Evolutionary conservation across 2,113 vertebrate genomes (phyloP).

Genomic region (Xiphophorus hellerii): DNA sequence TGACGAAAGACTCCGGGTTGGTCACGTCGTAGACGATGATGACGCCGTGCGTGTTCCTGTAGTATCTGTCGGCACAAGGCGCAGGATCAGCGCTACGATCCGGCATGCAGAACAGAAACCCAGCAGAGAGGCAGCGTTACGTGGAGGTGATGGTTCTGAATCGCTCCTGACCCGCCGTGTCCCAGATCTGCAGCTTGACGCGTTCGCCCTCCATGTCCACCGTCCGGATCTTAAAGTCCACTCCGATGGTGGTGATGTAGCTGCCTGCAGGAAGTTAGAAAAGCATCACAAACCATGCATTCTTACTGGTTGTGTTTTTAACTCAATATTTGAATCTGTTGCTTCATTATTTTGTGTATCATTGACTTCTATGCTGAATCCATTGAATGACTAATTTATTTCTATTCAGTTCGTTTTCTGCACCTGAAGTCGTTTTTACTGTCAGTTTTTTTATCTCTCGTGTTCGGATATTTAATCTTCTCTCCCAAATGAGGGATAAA

Average conservation of each 20-base stretch:
- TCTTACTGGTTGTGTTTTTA: too few species aligned
- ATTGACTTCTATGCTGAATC: too few species aligned
- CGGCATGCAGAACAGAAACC: not conserved
- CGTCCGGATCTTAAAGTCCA: constrained; percentile 87
- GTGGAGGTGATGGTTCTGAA: constrained; percentile 87
- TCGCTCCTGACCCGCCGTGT: constrained; percentile 86
- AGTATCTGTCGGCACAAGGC: constrained; percentile 75
- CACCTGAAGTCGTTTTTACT: too few species aligned
- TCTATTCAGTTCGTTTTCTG: too few species aligned
- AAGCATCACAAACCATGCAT: not conserved
- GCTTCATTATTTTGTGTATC: too few species aligned
- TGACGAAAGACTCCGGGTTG: constrained; percentile 85
- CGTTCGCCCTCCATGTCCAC: constrained; percentile 84
- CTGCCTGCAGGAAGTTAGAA: constrained; percentile 68
- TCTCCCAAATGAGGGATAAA: too few species aligned
- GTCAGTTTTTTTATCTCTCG: too few species aligned
- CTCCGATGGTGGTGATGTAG: constrained; percentile 88
- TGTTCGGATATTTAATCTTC: too few species aligned
- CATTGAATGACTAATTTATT: too few species aligned
- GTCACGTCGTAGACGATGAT: constrained; percentile 89
- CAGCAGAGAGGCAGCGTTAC: constrained; percentile 54
- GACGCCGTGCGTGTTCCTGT: constrained; percentile 87
- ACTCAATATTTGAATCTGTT: too few species aligned
- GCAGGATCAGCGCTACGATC: rapidly evolving
- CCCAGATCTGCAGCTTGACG: constrained; percentile 88